Evolutionary conservation across 92 coral and sea anemone species (phyloP), one percentile per base, ranked within the genome.

Genomic region (Parazoanthus darwini): DNA sequence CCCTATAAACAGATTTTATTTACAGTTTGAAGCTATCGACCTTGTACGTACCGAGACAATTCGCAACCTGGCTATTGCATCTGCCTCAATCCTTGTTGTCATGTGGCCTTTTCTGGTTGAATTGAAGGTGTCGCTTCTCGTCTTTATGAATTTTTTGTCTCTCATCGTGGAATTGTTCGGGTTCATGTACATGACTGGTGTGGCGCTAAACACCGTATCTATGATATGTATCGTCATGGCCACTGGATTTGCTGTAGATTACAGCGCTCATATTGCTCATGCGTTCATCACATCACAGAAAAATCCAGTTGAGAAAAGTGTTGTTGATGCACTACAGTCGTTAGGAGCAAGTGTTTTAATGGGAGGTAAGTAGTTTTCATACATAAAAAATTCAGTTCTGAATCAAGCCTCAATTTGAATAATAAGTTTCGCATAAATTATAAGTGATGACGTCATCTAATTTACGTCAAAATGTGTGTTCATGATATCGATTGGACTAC

Each of bases 1-100:
- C 39, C 82, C 97, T 22, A 91, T 76, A 33, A 74, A 74, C 44
- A 74, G 22, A 74, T 74, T 33, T 8, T 74, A 74, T 20, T 23
- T 10, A 26, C 6, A 26, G 7, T 18, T 74, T 11, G 78, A 74
- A 39, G 39, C 42, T 46, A 74, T 35, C 2, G 20, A 74, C 38
- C 78, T 74, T 11, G 22, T 33, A 36, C 78, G 78, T 5, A 16
- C 78, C 36, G 78, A 74, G 39, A 74, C 78, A 74, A 74, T 74
- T 74, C 78, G 78, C 78, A 74, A 74, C 44, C 42, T 74, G 7
- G 78, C 18, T 33, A 74, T 35, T 9, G 78, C 78, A 74, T 35
- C 78, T 14, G 78, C 78, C 23, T 10, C 43, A 74, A 74, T 74
- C 43, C 43, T 74, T 11, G 78, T 35, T 6, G 22, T 74, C 46